phyloP scores from a whole-genome alignment of 2,797 vertebrate genomes.

The Phoxinus dragarum region DNA sequence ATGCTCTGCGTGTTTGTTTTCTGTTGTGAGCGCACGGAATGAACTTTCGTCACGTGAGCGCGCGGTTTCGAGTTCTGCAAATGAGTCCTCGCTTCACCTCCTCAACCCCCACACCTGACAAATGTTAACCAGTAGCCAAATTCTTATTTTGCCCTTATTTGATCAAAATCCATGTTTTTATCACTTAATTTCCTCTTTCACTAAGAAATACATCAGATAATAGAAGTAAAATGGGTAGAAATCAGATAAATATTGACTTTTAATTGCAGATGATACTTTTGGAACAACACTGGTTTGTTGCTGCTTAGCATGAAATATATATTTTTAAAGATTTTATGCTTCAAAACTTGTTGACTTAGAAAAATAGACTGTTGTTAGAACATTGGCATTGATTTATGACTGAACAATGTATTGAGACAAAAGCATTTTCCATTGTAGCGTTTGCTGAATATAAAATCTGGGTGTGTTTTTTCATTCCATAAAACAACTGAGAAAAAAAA shows the following conservation, averaged over 20 bases:
- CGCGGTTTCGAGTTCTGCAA: too few relatives aligned
- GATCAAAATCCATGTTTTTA: neutral
- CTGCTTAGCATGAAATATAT: neutral
- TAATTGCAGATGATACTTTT: neutral
- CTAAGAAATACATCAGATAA: neutral
- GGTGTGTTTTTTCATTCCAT: conserved; percentile 13
- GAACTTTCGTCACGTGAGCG: too few relatives aligned
- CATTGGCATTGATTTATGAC: conserved; percentile 31
- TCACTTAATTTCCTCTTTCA: neutral
- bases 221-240: neutral
- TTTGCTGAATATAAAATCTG: conserved; percentile 19
- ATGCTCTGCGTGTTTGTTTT: too few relatives aligned
- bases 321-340: neutral
- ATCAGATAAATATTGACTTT: neutral
- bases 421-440: conserved; percentile 8
- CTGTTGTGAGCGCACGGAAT: too few relatives aligned
- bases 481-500: neutral
- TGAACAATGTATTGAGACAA: neutral
- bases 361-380: neutral
- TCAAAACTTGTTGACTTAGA: neutral
- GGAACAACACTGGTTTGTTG: neutral
- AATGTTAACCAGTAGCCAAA: neutral
- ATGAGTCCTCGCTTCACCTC: too few relatives aligned
- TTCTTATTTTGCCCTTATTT: neutral
- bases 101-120: too few relatives aligned